Evolutionary conservation across 2,888 invertebrate species (phyloP).

Genomic region (Macrophya annulata): DNA sequence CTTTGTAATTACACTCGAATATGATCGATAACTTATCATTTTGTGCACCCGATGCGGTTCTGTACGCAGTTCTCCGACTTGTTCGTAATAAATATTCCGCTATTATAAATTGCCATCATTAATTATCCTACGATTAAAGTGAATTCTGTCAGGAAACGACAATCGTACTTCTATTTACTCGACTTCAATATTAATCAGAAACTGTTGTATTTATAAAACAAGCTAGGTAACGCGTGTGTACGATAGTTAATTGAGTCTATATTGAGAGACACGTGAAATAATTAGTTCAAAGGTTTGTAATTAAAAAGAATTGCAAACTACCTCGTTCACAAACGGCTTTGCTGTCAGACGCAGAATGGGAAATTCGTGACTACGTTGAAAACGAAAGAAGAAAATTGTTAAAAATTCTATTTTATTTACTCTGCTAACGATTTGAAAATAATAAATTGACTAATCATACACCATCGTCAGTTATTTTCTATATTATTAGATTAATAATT

Average conservation of each 20-base stretch:
- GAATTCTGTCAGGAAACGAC: not conserved
- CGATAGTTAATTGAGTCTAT: conserved; percentile 12
- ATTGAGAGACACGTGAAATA: conserved; percentile 33
- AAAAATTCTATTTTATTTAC: not conserved
- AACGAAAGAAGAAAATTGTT: not conserved
- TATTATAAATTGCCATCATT: not conserved
- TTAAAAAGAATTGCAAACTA: conserved; percentile 29
- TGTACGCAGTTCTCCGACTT: not conserved
- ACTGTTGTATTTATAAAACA: not conserved
- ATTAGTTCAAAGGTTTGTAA: conserved; percentile 42
- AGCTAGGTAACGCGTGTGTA: not conserved
- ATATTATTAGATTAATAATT: not conserved
- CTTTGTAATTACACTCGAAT: not conserved
- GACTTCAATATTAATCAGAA: conserved; percentile 25
- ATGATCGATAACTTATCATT: conserved; percentile 4
- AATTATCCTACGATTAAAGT: conserved; percentile 2
- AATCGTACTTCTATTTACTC: not conserved
- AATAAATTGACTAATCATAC: not conserved
- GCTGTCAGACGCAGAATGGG: conserved; percentile 28
- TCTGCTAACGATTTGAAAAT: not conserved
- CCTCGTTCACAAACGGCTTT: conserved; percentile 13
- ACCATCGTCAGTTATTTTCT: not conserved
- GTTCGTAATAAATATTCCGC: not conserved
- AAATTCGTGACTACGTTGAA: not conserved
- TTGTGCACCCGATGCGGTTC: not conserved